A percentile compares a stretch with the other conserved stretches of the same genome.
Conservation (phyloP, 2,113 vertebrate genomes). For the Ascaphus truei region DNA sequence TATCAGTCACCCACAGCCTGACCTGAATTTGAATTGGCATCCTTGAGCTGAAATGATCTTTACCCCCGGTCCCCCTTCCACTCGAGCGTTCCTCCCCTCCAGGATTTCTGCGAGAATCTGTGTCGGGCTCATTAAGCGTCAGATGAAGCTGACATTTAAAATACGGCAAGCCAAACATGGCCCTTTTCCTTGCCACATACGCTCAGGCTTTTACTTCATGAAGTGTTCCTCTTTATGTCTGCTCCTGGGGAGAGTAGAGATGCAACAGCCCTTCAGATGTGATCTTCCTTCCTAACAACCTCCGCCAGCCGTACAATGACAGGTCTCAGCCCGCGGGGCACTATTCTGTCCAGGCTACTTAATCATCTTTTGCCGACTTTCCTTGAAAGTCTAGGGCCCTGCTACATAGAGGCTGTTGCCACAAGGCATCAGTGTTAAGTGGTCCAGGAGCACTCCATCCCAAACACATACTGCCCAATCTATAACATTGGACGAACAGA, state of each 20-base stretch:
- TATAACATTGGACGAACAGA: too few relatives aligned
- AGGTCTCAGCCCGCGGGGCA: constrained; percentile 31
- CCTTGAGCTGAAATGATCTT: neutral
- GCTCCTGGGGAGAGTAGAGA: constrained; percentile 34
- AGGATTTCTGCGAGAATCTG: constrained; percentile 11
- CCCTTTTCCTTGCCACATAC: neutral
- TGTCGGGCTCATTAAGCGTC: constrained; percentile 33
- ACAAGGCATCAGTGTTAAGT: constrained; percentile 20
- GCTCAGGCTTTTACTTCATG: constrained; percentile 28
- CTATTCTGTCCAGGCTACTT: constrained; percentile 40
- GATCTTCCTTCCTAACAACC: constrained; percentile 46
- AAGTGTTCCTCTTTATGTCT: constrained; percentile 25
- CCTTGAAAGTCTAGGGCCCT: constrained; percentile 37
- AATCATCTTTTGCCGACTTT: constrained; percentile 41
- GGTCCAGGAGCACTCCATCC: constrained; percentile 12
- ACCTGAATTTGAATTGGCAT: constrained; percentile 16
- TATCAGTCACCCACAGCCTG: neutral
- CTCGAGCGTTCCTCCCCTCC: constrained; percentile 2
- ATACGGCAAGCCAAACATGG: constrained; percentile 2
- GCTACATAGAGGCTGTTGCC: constrained; percentile 24
- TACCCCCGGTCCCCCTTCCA: neutral
- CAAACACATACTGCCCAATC: constrained; percentile 5
- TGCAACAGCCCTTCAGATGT: constrained; percentile 46
- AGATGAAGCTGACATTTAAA: constrained; percentile 34
- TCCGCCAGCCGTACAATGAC: constrained; percentile 44